Conservation (phyloP, 2,888 invertebrate species). For the Schizaphis graminum region DNA sequence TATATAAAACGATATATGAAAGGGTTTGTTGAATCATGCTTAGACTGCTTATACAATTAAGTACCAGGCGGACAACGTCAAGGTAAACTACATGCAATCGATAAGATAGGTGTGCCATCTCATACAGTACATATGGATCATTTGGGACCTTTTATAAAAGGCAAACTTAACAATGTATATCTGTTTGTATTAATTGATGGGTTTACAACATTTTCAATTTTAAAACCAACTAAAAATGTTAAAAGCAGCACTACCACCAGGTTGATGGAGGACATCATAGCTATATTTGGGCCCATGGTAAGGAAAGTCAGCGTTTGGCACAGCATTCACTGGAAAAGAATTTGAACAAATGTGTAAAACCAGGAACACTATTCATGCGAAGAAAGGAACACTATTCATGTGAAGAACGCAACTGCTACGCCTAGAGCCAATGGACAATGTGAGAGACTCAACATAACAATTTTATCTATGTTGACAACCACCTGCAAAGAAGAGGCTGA, state of each 20-base stretch:
- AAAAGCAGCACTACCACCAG: not conserved
- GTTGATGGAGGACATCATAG: not conserved
- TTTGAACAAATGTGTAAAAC: not conserved
- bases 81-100: not conserved
- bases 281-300: not conserved
- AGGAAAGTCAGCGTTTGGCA: not conserved
- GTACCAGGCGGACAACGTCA: not conserved
- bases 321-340: not conserved
- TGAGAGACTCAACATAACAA: not conserved
- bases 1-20: not conserved
- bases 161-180: not conserved
- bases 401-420: not conserved
- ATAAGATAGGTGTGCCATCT: not conserved
- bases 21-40: not conserved
- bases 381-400: not conserved
- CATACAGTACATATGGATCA: not conserved
- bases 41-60: not conserved
- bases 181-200: not conserved
- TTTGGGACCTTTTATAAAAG: not conserved
- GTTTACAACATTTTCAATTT: not conserved
- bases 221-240: not conserved
- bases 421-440: not conserved
- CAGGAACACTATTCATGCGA: not conserved
- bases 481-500: not conserved
- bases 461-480: not conserved